Conservation (phyloP, 2,888 invertebrate species). For the Heliconius cydno region DNA sequence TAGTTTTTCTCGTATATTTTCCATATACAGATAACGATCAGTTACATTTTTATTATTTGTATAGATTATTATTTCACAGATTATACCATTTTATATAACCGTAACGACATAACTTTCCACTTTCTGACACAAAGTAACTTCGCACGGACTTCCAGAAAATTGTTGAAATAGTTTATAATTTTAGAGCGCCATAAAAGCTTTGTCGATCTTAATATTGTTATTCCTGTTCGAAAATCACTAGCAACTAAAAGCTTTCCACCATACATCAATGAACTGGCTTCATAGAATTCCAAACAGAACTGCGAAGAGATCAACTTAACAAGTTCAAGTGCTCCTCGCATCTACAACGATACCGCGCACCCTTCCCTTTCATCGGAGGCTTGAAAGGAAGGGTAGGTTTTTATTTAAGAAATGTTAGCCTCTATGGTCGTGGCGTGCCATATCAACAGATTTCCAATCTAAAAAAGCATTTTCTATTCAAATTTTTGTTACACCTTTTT, state of each 20-base stretch:
- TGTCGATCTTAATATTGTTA: slow-evolving; percentile 68
- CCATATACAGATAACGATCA: no score
- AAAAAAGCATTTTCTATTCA: slow-evolving; percentile 79
- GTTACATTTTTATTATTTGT: no score
- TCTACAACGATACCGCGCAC: slow-evolving; percentile 54
- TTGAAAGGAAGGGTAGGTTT: slow-evolving; percentile 51
- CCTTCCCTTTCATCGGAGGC: slow-evolving; percentile 47
- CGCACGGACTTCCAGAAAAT: background rate
- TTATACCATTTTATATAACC: background rate
- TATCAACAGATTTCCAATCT: slow-evolving; percentile 76
- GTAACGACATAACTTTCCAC: slow-evolving; percentile 9
- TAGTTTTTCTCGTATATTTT: no score
- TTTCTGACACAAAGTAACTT: slow-evolving; percentile 17
- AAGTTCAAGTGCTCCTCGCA: slow-evolving; percentile 57
- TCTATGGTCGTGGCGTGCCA: slow-evolving; percentile 66
- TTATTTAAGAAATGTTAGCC: slow-evolving; percentile 62
- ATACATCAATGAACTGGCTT: slow-evolving; percentile 80
- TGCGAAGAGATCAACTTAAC: slow-evolving; percentile 49
- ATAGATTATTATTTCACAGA: background rate
- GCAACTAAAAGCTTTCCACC: slow-evolving; percentile 71
- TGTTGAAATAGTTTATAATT: slow-evolving; percentile 18
- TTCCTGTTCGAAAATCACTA: slow-evolving; percentile 70
- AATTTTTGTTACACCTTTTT: slow-evolving; percentile 75
- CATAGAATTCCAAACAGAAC: slow-evolving; percentile 70
- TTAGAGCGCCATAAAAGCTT: slow-evolving; percentile 21